These are phyloP conservation scores for Blastomussa wellsi DNA, from an alignment of 92 coral and sea anemone genomes.

Conservation along the genomic window DNA sequence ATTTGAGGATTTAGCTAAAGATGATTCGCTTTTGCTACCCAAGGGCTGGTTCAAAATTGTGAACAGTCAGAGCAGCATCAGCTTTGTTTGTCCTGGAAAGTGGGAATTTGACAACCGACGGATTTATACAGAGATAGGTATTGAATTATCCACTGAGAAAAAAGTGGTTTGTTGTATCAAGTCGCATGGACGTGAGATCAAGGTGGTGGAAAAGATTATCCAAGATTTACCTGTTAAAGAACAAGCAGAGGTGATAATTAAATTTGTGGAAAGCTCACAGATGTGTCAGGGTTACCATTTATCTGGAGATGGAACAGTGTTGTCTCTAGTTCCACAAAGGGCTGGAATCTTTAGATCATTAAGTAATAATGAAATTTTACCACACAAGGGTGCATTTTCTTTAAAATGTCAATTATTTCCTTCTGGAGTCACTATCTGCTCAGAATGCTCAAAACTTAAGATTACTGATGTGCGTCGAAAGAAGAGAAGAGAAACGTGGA, in stretches of 20 bases:
- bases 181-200: conserved; percentile 3
- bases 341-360: not conserved
- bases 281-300: conserved; percentile 6
- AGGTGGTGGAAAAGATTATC: not conserved
- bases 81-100: not conserved
- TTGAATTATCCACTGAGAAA: conserved; percentile 11
- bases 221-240: not conserved
- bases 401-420: conserved; percentile 5
- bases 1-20: conserved; percentile 4
- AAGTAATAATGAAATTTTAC: not conserved
- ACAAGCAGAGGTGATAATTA: not conserved
- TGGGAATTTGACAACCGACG: conserved; percentile 24
- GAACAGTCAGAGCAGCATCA: not conserved
- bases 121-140: conserved; percentile 11
- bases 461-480: not conserved
- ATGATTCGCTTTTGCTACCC: not conserved
- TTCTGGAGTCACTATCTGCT: not conserved
- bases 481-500: not conserved
- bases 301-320: not conserved
- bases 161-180: not conserved
- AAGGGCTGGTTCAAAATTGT: conserved; percentile 19
- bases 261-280: not conserved
- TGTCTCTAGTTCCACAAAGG: not conserved
- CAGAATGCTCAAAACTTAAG: not conserved
- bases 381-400: conserved; percentile 2